Percentiles rank a stretch among this genome's conserved stretches.
phyloP scores from a whole-genome alignment of 2,113 vertebrate genomes.

The Rhinolophus ferrumequinum region DNA sequence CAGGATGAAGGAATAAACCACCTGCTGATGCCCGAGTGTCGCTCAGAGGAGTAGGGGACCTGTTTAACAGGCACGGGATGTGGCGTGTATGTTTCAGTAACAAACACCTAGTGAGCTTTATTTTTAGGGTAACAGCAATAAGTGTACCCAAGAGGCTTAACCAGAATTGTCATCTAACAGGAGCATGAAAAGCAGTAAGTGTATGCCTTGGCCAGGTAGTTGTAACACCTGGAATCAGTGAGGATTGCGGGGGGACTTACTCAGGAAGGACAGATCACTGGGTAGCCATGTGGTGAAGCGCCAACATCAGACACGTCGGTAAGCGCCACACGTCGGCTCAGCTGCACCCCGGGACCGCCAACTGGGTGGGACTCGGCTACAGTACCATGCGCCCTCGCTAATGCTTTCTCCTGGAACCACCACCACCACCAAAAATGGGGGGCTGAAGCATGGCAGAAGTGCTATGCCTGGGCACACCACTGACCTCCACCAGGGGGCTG shows the following conservation, averaged over 20 bases:
- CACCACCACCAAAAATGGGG: not conserved
- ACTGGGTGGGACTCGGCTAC: too few relatives aligned
- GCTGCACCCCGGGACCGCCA: too few relatives aligned
- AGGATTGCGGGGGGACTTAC: fast-evolving
- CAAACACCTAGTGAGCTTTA: too few relatives aligned
- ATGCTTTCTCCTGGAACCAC: not conserved
- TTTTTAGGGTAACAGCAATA: not conserved
- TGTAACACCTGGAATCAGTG: not conserved
- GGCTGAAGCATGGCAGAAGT: too few relatives aligned
- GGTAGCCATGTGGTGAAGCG: not conserved
- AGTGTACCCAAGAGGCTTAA: too few relatives aligned
- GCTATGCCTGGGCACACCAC: not conserved
- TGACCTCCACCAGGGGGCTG: not conserved
- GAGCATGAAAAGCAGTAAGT: not conserved
- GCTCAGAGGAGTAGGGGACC: not conserved
- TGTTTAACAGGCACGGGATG: fast-evolving
- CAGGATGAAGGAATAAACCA: not conserved
- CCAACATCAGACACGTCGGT: not conserved
- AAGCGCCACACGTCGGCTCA: too few relatives aligned
- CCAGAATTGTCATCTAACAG: not conserved
- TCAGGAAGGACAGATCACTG: not conserved
- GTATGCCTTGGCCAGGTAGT: too few relatives aligned
- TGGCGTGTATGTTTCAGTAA: fast-evolving
- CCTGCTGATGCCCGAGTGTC: fast-evolving
- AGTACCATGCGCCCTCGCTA: fast-evolving